Conservation (phyloP, 2,113 vertebrate genomes). For the Solea solea region DNA sequence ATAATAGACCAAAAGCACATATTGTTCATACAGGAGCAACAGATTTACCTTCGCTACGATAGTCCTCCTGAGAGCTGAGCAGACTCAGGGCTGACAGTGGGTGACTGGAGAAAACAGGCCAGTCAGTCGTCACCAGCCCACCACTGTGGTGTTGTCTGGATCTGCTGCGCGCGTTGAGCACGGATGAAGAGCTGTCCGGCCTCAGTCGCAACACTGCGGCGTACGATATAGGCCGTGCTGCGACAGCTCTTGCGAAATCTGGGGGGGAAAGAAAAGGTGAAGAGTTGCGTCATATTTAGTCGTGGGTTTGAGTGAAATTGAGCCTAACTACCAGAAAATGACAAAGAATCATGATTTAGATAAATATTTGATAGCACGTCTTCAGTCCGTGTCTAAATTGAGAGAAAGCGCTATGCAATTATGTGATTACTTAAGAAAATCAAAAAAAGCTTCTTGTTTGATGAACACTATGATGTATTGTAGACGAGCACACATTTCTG, state of each 20-base stretch:
- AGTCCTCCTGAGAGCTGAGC: slow-evolving; percentile 86
- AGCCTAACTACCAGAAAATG: not conserved
- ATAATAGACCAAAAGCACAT: slow-evolving; percentile 7
- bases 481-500: not conserved
- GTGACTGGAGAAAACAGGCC: slow-evolving; percentile 83
- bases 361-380: not conserved
- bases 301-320: not conserved
- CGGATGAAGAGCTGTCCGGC: slow-evolving; percentile 84
- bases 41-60: slow-evolving; percentile 88
- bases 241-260: slow-evolving; percentile 86
- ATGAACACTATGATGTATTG: too few relatives aligned
- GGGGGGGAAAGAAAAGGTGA: slow-evolving; percentile 9
- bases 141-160: slow-evolving; percentile 76
- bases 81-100: slow-evolving; percentile 82
- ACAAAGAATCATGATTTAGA: not conserved
- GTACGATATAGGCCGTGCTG: slow-evolving; percentile 85
- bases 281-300: not conserved
- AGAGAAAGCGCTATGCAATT: too few relatives aligned
- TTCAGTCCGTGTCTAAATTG: not conserved
- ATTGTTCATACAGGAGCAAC: slow-evolving; percentile 29
- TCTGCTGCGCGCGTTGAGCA: slow-evolving; percentile 82
- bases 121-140: slow-evolving; percentile 78
- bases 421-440: too few relatives aligned
- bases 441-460: too few relatives aligned
- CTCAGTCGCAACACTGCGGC: slow-evolving; percentile 89